phyloP scores from a whole-genome alignment of 2,888 invertebrate species.

The Meandrusa payeni region DNA sequence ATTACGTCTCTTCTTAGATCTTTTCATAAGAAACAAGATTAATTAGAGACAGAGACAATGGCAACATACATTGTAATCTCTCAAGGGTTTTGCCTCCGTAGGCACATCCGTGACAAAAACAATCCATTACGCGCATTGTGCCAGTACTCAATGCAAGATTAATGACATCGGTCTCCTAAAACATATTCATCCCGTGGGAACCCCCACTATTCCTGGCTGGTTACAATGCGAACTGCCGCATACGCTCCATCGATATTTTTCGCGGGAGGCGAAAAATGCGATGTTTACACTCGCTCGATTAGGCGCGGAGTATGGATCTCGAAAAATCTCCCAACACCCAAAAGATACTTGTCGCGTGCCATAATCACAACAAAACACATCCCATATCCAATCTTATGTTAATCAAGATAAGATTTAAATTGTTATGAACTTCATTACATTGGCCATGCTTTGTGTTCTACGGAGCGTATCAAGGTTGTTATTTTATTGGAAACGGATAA shows the following conservation, averaged over 20 bases:
- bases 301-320: conserved; percentile 62
- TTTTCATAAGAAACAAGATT: conserved; percentile 41
- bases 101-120: conserved; percentile 57
- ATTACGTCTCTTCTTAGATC: conserved; percentile 28
- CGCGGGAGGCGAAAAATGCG: conserved; percentile 68
- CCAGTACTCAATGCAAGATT: conserved; percentile 71
- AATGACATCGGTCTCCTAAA: conserved; percentile 62
- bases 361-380: not conserved
- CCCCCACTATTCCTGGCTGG: conserved; percentile 42
- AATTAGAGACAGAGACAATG: conserved; percentile 55
- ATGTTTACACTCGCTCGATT: conserved; percentile 78
- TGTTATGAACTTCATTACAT: conserved; percentile 22
- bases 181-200: conserved; percentile 70
- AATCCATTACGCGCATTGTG: conserved; percentile 66
- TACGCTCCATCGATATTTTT: conserved; percentile 61
- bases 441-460: conserved; percentile 41
- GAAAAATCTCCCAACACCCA: conserved; percentile 59
- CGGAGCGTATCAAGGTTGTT: conserved; percentile 59
- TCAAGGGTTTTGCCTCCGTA: conserved; percentile 38
- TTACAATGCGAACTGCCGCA: conserved; percentile 47
- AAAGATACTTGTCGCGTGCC: conserved; percentile 56
- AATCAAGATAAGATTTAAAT: conserved; percentile 36
- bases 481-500: conserved; percentile 78
- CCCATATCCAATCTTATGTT: conserved; percentile 33
- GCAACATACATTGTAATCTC: conserved; percentile 39